Conservation (phyloP, 2,888 invertebrate species). For the Pseudococcus longispinus region DNA sequence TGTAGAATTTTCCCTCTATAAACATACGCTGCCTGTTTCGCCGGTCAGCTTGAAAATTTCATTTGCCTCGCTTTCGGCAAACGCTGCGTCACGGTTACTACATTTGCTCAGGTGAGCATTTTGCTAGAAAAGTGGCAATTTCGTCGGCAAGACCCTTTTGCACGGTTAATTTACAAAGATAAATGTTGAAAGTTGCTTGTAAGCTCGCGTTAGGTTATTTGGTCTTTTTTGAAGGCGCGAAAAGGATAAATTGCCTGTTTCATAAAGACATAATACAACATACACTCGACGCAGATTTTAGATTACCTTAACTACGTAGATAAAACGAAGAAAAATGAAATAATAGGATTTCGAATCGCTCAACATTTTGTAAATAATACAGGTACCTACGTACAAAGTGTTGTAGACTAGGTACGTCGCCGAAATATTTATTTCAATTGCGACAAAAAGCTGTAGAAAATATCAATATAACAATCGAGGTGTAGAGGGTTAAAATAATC, state of each 20-base stretch:
- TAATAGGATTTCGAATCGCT: neutral
- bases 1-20: neutral
- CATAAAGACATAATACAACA: neutral
- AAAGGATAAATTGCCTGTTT: slow-evolving; percentile 8
- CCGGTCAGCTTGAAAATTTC: neutral
- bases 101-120: neutral
- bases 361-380: neutral
- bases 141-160: neutral
- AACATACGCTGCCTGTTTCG: neutral
- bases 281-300: neutral
- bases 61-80: neutral
- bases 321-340: slow-evolving; percentile 4
- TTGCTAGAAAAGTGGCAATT: slow-evolving; percentile 6
- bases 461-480: neutral
- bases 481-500: slow-evolving; percentile 11
- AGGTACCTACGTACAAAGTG: neutral
- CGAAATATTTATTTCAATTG: slow-evolving; percentile 1
- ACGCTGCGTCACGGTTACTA: neutral
- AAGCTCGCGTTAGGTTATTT: neutral
- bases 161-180: slow-evolving; percentile 11
- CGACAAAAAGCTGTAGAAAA: neutral
- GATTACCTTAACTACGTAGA: neutral
- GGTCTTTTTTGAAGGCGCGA: neutral
- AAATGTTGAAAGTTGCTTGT: neutral
- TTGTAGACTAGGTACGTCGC: neutral